Conservation (phyloP, 2,888 invertebrate species). For the Sepioteuthis lessoniana region DNA sequence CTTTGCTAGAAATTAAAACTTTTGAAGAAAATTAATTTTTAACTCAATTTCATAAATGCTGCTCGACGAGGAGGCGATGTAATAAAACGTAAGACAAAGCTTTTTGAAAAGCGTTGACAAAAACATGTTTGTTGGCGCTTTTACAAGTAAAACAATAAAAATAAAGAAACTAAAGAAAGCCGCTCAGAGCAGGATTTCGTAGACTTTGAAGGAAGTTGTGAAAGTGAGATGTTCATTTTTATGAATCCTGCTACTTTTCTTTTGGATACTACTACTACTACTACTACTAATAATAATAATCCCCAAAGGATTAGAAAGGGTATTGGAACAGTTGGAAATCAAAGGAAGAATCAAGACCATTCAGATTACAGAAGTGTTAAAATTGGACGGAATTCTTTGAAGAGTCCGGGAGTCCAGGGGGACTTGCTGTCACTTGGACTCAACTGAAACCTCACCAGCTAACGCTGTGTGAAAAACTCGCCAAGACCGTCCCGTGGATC, state of each 20-base stretch:
- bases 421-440: no score
- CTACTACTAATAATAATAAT: neutral
- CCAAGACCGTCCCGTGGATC: no score
- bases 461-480: no score
- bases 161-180: neutral
- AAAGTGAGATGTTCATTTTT: neutral
- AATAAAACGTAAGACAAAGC: neutral
- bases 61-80: neutral
- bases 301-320: no score
- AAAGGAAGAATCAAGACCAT: no score
- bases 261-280: neutral
- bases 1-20: neutral
- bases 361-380: no score
- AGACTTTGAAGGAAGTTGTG: neutral
- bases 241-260: neutral
- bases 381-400: no score
- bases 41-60: neutral
- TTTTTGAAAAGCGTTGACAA: neutral
- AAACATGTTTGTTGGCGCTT: neutral
- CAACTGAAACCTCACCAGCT: no score
- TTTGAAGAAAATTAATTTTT: slow-evolving; percentile 2
- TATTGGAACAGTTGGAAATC: no score
- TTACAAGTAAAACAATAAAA: neutral
- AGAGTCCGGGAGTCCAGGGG: no score
- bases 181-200: neutral